Evolutionary conservation across 2,113 vertebrate species (phyloP).

Genomic region (Lasiurus borealis): DNA sequence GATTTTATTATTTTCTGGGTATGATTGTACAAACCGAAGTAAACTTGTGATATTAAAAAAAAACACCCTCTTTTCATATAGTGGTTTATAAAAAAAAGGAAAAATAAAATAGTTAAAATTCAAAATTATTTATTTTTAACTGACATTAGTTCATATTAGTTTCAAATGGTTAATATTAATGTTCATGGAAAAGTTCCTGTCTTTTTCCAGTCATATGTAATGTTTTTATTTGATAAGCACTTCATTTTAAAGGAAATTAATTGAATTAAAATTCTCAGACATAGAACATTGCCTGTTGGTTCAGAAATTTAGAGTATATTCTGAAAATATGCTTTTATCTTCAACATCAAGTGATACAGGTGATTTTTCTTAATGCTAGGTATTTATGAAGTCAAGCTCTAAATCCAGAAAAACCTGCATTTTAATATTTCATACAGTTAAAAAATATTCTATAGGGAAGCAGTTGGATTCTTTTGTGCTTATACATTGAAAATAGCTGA

Average conservation of each 20-base stretch:
- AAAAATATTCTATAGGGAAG: neutral
- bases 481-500: slow-evolving; percentile 32
- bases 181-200: neutral
- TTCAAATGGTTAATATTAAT: slow-evolving; percentile 46
- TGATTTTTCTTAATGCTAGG: neutral
- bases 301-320: slow-evolving; percentile 29
- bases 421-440: neutral
- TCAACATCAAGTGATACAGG: neutral
- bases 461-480: neutral
- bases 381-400: neutral
- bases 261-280: slow-evolving; percentile 23
- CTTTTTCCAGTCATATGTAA: slow-evolving; percentile 17
- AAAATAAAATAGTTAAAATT: slow-evolving; percentile 45
- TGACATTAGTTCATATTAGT: slow-evolving; percentile 51
- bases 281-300: neutral
- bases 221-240: slow-evolving; percentile 5
- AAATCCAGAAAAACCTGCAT: neutral
- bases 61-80: slow-evolving; percentile 1
- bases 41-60: slow-evolving; percentile 42
- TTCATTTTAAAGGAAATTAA: slow-evolving; percentile 43
- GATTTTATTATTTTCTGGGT: slow-evolving; percentile 48
- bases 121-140: slow-evolving; percentile 49
- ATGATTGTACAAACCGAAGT: slow-evolving; percentile 23
- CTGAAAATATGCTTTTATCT: neutral
- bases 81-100: slow-evolving; percentile 30